Evolutionary conservation across 1,140 invertebrate genomes (phyloP).

Genomic region (Drosophila pruinosa): DNA sequence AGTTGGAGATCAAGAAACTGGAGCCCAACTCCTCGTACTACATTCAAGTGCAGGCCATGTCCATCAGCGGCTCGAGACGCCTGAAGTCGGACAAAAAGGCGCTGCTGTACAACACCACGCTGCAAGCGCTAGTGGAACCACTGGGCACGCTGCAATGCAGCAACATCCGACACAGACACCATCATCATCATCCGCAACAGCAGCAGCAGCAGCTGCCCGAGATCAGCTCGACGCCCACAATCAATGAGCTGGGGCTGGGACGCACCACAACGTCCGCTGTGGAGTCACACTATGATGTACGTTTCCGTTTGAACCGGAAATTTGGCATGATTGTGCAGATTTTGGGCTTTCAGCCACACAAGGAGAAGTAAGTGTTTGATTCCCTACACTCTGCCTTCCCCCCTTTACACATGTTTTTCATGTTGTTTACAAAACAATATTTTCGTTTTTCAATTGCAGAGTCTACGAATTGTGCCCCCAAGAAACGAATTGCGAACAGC

Average conservation of each 20-base stretch:
- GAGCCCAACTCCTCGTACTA: constrained; percentile 87
- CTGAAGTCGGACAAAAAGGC: constrained; percentile 87
- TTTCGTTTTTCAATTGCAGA: constrained; percentile 37
- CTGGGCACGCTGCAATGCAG: constrained; percentile 57
- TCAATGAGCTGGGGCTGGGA: background rate
- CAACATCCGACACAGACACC: constrained; percentile 43
- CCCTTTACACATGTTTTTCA: constrained; percentile 48
- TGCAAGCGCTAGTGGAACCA: constrained; percentile 72
- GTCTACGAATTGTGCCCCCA: constrained; percentile 77
- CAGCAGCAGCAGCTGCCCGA: constrained; percentile 1
- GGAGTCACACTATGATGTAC: constrained; percentile 54
- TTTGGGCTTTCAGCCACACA: constrained; percentile 73
- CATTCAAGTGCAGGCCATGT: constrained; percentile 88
- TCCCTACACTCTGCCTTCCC: background rate
- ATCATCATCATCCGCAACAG: constrained; percentile 31
- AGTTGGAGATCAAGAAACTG: constrained; percentile 85
- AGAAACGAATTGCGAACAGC: constrained; percentile 75
- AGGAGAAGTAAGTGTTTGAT: constrained; percentile 71
- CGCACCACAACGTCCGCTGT: constrained; percentile 37
- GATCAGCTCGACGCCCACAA: constrained; percentile 33
- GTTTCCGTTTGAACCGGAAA: constrained; percentile 77
- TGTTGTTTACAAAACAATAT: constrained; percentile 55
- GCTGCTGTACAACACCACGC: constrained; percentile 87
- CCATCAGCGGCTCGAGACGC: constrained; percentile 86
- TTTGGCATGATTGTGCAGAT: constrained; percentile 81